phyloP scores from a whole-genome alignment of 2,113 vertebrate species.

The Tonatia bakeri region DNA sequence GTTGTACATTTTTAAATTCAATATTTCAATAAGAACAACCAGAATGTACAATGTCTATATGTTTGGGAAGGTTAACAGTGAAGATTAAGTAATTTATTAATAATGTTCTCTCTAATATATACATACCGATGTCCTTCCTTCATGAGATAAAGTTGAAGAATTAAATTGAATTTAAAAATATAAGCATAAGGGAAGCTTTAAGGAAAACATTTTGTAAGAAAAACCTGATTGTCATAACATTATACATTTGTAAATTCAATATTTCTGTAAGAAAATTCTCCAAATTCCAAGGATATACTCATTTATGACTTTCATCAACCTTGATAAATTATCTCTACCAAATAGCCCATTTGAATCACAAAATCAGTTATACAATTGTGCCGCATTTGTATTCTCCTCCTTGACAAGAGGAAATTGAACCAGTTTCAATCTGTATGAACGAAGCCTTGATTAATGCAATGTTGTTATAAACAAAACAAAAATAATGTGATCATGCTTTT shows the following conservation, averaged over 20 bases:
- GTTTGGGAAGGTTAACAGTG: background rate
- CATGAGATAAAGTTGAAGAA: background rate
- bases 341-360: constrained; percentile 33
- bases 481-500: background rate
- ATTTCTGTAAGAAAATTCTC: constrained; percentile 5
- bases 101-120: background rate
- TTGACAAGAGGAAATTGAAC: constrained; percentile 55
- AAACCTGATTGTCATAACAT: background rate
- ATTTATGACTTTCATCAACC: constrained; percentile 38
- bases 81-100: background rate
- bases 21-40: background rate
- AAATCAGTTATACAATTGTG: constrained; percentile 59
- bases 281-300: constrained; percentile 24
- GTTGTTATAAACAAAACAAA: constrained; percentile 43
- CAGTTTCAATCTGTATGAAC: constrained; percentile 45
- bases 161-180: background rate
- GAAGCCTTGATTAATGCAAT: constrained; percentile 30
- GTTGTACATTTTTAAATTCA: background rate
- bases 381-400: constrained; percentile 43
- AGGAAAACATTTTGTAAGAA: background rate
- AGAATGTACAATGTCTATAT: background rate
- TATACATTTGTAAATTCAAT: background rate
- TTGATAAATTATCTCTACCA: constrained; percentile 51
- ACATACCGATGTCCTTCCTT: background rate
- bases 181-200: background rate